A percentile compares a stretch with the other conserved stretches of the same genome.
phyloP scores from a whole-genome alignment of 1,140 invertebrate species.

The Aphis gossypii region DNA sequence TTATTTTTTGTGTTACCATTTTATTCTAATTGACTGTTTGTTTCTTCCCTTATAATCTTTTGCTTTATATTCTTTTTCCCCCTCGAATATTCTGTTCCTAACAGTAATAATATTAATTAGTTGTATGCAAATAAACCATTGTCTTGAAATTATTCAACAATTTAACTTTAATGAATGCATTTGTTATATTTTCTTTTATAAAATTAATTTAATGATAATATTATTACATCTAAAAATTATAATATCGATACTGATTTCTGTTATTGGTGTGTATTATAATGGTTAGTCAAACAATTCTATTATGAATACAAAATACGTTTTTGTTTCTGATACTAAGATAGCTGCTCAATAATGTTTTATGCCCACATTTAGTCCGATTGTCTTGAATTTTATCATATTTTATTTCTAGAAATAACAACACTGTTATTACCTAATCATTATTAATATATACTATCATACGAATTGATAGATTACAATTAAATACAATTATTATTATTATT shows the following conservation, averaged over 20 bases:
- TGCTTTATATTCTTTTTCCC: not conserved
- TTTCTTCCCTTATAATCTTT: constrained; percentile 40
- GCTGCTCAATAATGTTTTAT: constrained; percentile 40
- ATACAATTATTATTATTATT: not conserved
- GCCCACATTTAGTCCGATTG: not conserved
- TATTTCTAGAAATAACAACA: not conserved
- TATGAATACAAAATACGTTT: not conserved
- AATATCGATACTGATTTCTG: not conserved
- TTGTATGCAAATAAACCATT: not conserved
- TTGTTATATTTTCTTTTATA: constrained; percentile 44
- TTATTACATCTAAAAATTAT: not conserved
- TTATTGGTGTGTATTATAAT: not conserved
- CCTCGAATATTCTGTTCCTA: constrained; percentile 50
- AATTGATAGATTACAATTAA: not conserved
- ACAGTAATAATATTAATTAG: constrained; percentile 39
- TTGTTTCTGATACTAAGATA: not conserved
- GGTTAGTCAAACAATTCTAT: not conserved
- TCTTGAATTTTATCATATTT: not conserved
- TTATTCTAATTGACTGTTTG: constrained; percentile 52
- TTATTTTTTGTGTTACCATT: constrained; percentile 57
- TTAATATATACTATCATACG: not conserved
- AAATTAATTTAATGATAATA: constrained; percentile 34
- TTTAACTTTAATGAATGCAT: constrained; percentile 20
- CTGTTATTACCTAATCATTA: not conserved
- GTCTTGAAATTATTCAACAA: not conserved